A percentile compares a stretch with the other conserved stretches of the same genome.
Evolutionary conservation across 2,888 invertebrate genomes (phyloP).

Genomic region (Cerastis leucographa): DNA sequence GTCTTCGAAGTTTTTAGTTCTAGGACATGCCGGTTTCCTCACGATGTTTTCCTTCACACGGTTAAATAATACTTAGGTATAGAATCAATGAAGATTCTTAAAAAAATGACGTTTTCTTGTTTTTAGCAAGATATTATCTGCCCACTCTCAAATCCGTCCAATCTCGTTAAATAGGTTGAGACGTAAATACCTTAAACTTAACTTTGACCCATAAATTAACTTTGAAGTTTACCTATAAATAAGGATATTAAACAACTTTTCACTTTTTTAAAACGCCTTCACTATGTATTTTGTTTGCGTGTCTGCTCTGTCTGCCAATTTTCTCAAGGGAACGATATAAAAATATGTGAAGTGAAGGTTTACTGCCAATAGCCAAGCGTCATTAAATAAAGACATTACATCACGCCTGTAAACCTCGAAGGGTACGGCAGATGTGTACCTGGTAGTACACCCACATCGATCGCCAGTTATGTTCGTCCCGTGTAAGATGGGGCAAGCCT

Average conservation of each 20-base stretch:
- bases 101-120: background rate
- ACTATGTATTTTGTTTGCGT: slow-evolving; percentile 17
- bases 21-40: too few species aligned
- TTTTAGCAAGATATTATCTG: background rate
- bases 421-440: too few species aligned
- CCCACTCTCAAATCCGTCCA: background rate
- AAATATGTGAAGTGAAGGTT: slow-evolving; percentile 24
- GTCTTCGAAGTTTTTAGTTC: too few species aligned
- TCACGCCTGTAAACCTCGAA: too few species aligned
- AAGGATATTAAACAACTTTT: slow-evolving; percentile 29
- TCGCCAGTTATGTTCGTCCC: too few species aligned
- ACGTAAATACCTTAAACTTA: background rate
- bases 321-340: slow-evolving; percentile 16
- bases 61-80: too few species aligned
- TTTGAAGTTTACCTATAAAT: background rate
- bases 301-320: background rate
- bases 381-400: too few species aligned
- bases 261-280: slow-evolving; percentile 4
- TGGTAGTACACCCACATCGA: too few species aligned
- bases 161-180: background rate
- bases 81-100: background rate
- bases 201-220: background rate
- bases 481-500: too few species aligned
- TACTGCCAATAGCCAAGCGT: slow-evolving; percentile 3
- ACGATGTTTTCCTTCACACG: too few species aligned